Evolutionary conservation across 2,797 vertebrate species (phyloP).

Genomic region (Ptychadena robeensis): DNA sequence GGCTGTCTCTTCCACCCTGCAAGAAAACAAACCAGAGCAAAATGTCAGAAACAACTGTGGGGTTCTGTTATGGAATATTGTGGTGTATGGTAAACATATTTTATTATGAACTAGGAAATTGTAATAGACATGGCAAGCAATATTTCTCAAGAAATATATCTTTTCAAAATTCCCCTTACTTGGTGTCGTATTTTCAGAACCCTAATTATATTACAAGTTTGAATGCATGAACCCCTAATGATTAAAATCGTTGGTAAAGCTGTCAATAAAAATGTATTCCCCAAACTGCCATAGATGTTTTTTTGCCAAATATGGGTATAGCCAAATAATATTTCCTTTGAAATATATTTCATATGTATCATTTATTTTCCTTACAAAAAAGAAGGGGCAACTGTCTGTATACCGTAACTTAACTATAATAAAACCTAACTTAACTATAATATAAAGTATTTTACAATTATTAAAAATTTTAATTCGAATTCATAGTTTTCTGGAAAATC

Average conservation of each 20-base stretch:
- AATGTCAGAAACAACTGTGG: not conserved
- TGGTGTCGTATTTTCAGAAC: not conserved
- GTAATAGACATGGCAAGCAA: not conserved
- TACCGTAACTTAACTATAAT: too few relatives aligned
- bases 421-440: too few relatives aligned
- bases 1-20: conserved; percentile 82
- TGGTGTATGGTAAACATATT: not conserved
- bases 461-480: too few relatives aligned
- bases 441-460: too few relatives aligned
- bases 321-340: not conserved
- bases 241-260: not conserved
- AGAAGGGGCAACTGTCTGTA: too few relatives aligned
- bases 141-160: too few relatives aligned
- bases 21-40: conserved; percentile 61
- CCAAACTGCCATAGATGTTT: not conserved
- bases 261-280: not conserved
- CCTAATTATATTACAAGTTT: not conserved
- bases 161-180: not conserved
- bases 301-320: not conserved
- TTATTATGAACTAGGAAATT: not conserved
- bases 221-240: not conserved
- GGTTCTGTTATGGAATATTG: not conserved
- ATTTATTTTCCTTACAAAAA: not conserved
- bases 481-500: too few relatives aligned
- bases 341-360: not conserved